A percentile compares a stretch with the other conserved stretches of the same genome.
Evolutionary conservation across 2,113 vertebrate species (phyloP).

Genomic region (Coryphaenoides rupestris): DNA sequence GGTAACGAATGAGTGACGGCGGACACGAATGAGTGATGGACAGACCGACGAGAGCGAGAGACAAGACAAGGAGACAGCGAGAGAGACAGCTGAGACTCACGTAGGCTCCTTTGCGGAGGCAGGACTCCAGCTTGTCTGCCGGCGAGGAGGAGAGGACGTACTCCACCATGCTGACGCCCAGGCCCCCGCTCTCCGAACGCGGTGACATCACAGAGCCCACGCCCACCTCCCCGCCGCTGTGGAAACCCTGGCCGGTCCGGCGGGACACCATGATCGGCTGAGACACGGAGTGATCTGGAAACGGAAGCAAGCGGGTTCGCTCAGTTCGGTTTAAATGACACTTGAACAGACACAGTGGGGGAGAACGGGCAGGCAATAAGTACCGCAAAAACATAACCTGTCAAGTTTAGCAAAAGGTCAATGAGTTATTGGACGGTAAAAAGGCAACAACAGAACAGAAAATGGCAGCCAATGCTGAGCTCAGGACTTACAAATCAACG

Average conservation of each 20-base stretch:
- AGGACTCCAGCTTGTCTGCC: slow-evolving; percentile 88
- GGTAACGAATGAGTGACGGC: too few species aligned
- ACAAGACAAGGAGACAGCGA: too few species aligned
- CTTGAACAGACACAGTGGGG: slow-evolving; percentile 30
- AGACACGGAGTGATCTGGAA: slow-evolving; percentile 94
- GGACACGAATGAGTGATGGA: not conserved
- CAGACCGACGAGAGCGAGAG: too few species aligned
- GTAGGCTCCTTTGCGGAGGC: slow-evolving; percentile 97
- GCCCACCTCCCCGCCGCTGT: slow-evolving; percentile 92
- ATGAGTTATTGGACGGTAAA: too few species aligned
- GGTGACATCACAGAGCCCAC: slow-evolving; percentile 98
- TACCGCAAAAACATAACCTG: not conserved
- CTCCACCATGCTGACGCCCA: slow-evolving; percentile 99
- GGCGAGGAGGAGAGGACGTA: slow-evolving; percentile 98
- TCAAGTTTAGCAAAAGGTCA: too few species aligned
- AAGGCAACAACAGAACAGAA: too few species aligned
- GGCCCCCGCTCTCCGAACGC: slow-evolving; percentile 93
- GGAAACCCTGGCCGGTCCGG: slow-evolving; percentile 94
- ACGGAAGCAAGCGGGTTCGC: too few species aligned
- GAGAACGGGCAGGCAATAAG: not conserved
- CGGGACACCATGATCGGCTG: slow-evolving; percentile 99
- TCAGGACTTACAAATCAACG: too few species aligned
- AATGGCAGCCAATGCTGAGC: too few species aligned
- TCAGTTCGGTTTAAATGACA: too few species aligned
- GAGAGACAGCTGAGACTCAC: slow-evolving; percentile 76